Percentiles rank a stretch among this genome's conserved stretches.
These are phyloP conservation scores for Amiota minor DNA, from an alignment of 2,888 invertebrate genomes.

Conservation along the genomic window DNA sequence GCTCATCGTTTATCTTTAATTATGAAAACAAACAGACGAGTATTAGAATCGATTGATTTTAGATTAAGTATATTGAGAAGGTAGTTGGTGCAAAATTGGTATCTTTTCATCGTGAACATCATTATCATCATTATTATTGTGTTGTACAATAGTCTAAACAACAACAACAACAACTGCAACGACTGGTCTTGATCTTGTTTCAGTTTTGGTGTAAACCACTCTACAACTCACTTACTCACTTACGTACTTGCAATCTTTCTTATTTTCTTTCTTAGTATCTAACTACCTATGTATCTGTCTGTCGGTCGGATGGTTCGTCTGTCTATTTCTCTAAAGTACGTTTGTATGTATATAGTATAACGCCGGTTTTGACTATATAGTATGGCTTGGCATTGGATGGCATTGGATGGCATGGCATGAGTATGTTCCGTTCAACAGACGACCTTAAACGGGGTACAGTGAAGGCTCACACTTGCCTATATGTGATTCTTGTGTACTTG, in stretches of 20 bases:
- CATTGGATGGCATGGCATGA: too few species aligned
- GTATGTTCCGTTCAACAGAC: slow-evolving; percentile 26
- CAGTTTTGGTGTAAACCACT: slow-evolving; percentile 3
- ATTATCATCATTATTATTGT: too few species aligned
- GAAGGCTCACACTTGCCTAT: slow-evolving; percentile 7
- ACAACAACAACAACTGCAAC: neutral
- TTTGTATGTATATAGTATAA: slow-evolving; percentile 39
- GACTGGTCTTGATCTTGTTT: neutral
- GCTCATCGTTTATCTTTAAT: too few species aligned
- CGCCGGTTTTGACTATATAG: neutral
- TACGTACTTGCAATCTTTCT: neutral
- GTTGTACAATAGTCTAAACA: neutral
- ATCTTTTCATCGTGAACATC: too few species aligned
- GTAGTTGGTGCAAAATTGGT: too few species aligned
- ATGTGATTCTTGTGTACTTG: neutral
- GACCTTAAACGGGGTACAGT: slow-evolving; percentile 31
- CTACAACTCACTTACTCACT: neutral
- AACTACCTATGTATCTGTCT: slow-evolving; percentile 15
- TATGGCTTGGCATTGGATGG: too few species aligned
- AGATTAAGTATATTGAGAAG: too few species aligned
- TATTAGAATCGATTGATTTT: too few species aligned
- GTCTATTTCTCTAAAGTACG: slow-evolving; percentile 27
- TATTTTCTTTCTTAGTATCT: too few species aligned
- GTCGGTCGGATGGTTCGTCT: slow-evolving; percentile 27
- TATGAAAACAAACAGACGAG: too few species aligned